Conservation (phyloP, 2,113 vertebrate genomes). For the Mellivora capensis region DNA sequence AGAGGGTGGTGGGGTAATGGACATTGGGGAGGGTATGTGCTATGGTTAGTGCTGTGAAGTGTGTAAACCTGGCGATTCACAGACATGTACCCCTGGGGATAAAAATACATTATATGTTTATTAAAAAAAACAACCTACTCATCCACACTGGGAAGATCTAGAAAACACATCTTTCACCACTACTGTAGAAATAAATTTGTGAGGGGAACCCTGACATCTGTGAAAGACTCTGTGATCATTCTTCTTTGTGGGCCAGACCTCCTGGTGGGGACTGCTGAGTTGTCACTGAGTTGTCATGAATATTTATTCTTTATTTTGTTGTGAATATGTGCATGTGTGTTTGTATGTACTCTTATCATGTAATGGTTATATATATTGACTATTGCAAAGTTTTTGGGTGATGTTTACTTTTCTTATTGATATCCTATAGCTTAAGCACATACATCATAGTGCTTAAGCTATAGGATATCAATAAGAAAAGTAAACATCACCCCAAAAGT, state of each 20-base stretch:
- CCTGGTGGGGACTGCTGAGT: not conserved
- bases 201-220: not conserved
- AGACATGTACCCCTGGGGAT: no score
- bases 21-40: no score
- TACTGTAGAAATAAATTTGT: not conserved
- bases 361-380: not conserved
- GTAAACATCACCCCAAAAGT: not conserved
- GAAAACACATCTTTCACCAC: not conserved
- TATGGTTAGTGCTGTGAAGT: no score
- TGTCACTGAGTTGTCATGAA: not conserved
- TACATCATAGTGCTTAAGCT: not conserved
- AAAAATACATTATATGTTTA: no score
- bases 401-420: no score
- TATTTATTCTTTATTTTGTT: not conserved
- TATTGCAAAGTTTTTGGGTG: no score
- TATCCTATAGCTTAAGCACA: no score
- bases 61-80: no score
- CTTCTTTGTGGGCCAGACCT: not conserved
- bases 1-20: no score
- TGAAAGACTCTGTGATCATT: not conserved
- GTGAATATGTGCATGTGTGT: not conserved
- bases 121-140: not conserved
- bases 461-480: not conserved
- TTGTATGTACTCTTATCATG: not conserved
- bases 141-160: not conserved